Base-by-base conservation (phyloP, 2,888 invertebrate species). In the Daptonema setosum region DNA sequence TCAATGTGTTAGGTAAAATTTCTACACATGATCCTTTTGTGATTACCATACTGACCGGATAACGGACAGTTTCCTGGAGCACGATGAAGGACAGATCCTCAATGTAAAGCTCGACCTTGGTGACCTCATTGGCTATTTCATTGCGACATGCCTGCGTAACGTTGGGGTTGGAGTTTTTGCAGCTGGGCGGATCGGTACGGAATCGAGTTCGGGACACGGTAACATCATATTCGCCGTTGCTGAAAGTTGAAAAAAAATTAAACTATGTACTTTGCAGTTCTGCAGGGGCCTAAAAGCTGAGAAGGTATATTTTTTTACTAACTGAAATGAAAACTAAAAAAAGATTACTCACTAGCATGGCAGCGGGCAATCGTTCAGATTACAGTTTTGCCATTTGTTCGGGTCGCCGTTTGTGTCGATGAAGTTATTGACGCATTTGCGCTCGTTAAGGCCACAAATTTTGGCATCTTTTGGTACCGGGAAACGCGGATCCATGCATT, bases 401-500 rank as follows among this genome's bases (percentile, higher is more conserved):
- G 59, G 54, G 41, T 59, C 59, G 26, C 59, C 59, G 20, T 28
- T 26, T 45, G 26, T 24, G 17, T 43, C 52, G 8, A 45, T 28
- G 8, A 54, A 54, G 20, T 55, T 52, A 25, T 57, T 54, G 25
- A 60, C 56, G 28, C n/a, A 28, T 51, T 2, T 28, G 55, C 59
- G 54, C 28, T 59, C 28, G 28, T 45, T 45, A 1, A 57, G 48
- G 8, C 20, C 25, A 53, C 59, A 59, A 2, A 24, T 22, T 1
- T n/a, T 26, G 1, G 24, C 52, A 17, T 51, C 57, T 5, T 14
- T 5, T 24, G 28, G 22, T 24, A 29, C 24, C 22, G 54, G 35
- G 35, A 54, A 59, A 1, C 53, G 48, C 0, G 59, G 53, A 30
- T 59, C 59, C 54, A 47, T 51, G 43, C 59, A 59, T 0, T 56